These are phyloP conservation scores for Nephrotoma appendiculata DNA, from an alignment of 2,888 invertebrate genomes.

Conservation along the genomic window DNA sequence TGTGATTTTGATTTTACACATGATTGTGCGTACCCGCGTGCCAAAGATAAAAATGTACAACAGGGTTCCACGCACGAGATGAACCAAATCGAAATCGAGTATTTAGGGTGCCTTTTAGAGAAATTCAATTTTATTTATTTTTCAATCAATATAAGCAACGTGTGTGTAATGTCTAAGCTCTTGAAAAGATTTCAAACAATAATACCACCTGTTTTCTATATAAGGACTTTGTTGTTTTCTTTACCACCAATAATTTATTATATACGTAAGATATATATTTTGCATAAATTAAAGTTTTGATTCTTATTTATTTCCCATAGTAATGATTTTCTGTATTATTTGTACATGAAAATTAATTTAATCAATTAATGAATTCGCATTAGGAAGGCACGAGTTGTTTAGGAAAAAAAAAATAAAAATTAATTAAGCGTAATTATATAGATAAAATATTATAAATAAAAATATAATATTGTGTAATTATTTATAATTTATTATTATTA, in stretches of 20 bases:
- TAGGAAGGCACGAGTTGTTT: not conserved
- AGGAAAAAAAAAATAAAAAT: not conserved
- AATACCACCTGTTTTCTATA: not conserved
- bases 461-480: not conserved
- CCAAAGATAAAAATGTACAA: not conserved
- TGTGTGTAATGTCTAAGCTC: not conserved
- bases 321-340: not conserved
- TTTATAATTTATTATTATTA: not conserved
- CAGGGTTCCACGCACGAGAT: not conserved
- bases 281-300: not conserved
- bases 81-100: not conserved
- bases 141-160: not conserved
- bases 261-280: not conserved
- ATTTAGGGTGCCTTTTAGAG: not conserved
- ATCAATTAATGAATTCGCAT: not conserved
- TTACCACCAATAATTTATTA: too few relatives aligned
- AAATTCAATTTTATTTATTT: not conserved
- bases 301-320: not conserved
- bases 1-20: not conserved
- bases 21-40: not conserved
- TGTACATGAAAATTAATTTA: not conserved
- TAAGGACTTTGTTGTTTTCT: not conserved
- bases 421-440: not conserved
- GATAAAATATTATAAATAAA: not conserved
- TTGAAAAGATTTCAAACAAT: not conserved